Evolutionary conservation across 2,888 invertebrate species (phyloP), one percentile per base, ranked within the genome.

Genomic region (Caenorhabditis sulstoni): DNA sequence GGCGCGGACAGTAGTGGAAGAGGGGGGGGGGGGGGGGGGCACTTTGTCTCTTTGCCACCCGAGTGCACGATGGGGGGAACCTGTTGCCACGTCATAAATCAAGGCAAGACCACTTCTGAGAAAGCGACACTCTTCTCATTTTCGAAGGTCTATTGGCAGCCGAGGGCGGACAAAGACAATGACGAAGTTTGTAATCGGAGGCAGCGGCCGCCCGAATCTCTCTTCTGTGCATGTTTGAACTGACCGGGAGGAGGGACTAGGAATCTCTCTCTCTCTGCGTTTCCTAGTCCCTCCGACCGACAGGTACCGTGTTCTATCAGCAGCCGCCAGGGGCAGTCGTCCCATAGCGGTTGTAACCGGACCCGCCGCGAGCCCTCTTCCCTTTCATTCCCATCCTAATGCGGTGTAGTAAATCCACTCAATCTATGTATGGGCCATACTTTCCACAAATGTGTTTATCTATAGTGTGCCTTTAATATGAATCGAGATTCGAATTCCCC

Each of bases 41-140:
- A 59, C 58, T 58, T 52, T 57, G 37, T 41, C 53, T 35, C 39
- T 37, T 55, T 55, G 55, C 53, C 53, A 53, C 53, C 53, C 37
- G 9, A 16, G 53, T 23, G 47, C 3, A 20, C 37, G 45, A 37
- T 41, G 20, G 47, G 20, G 64, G 12, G 22, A 61, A 59, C 61
- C 58, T 59, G 59, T 68, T 61, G 68, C 68, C 68, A 68, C 68
- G 68, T 68, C 68, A 68, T 68, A 68, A 68, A 68, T 68, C 68
- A 68, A 58, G 22, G n/a, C n/a, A 22, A 23, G 47, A 55, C 41
- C 59, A 20, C 44, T 68, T 61, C 49, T 57, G 71, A 71, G 71
- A 57, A 59, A 70, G 70, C 52, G 70, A 70, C 66, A 66, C 53
- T 55, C 23, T 45, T 29, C 29, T 29, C 29, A 29, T 29, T 7